phyloP scores from a whole-genome alignment of 2,888 invertebrate species.

The Junonia oenone region DNA sequence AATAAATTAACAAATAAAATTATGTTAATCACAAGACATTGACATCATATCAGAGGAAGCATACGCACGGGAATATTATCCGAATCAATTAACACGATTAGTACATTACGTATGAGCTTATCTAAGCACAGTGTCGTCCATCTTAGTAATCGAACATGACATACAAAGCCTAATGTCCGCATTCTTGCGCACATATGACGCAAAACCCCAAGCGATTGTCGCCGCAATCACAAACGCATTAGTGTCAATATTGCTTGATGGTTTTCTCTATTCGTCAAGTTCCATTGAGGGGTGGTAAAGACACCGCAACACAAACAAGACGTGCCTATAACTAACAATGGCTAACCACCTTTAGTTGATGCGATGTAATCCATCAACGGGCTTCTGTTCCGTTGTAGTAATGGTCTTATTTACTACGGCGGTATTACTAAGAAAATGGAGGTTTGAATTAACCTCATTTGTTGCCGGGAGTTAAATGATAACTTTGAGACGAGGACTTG shows the following conservation, averaged over 20 bases:
- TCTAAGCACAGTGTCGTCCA: slow-evolving; percentile 22
- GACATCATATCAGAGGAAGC: slow-evolving; percentile 3
- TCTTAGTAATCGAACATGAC: slow-evolving; percentile 30
- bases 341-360: slow-evolving; percentile 22
- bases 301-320: slow-evolving; percentile 22
- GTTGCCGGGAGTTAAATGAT: not conserved
- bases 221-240: not conserved
- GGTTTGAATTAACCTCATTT: slow-evolving; percentile 2
- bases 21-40: not conserved
- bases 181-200: not conserved
- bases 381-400: slow-evolving; percentile 14
- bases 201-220: not conserved
- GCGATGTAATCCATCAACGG: slow-evolving; percentile 19
- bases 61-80: slow-evolving; percentile 14
- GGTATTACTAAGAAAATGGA: slow-evolving; percentile 1
- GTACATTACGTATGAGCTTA: slow-evolving; percentile 26
- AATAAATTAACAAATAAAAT: too few relatives aligned
- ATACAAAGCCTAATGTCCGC: slow-evolving; percentile 8
- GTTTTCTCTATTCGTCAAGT: not conserved
- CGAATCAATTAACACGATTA: slow-evolving; percentile 27
- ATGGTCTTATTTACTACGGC: slow-evolving; percentile 8
- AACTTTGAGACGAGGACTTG: not conserved
- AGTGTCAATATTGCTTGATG: slow-evolving; percentile 3
- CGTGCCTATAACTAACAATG: slow-evolving; percentile 23
- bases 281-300: slow-evolving; percentile 2